Percentiles rank a stretch among this genome's conserved stretches.
Evolutionary conservation across 2,113 vertebrate genomes (phyloP).

Genomic region (Varanus komodoensis): DNA sequence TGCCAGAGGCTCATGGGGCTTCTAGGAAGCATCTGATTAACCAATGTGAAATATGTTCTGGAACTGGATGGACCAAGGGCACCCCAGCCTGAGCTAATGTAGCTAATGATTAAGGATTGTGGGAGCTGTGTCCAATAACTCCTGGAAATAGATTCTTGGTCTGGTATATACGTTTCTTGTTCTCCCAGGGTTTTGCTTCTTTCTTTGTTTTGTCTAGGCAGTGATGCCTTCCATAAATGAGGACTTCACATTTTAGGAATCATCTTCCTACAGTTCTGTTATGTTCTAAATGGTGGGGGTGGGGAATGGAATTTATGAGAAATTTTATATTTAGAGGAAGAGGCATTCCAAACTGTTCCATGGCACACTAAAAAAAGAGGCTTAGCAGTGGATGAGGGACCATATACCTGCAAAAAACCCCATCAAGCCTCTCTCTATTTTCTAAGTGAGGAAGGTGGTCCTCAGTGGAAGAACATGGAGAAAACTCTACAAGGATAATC

Average conservation of each 20-base stretch:
- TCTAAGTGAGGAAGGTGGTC: not conserved
- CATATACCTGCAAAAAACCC: not conserved
- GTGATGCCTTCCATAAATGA: not conserved
- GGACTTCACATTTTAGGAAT: conserved; percentile 44
- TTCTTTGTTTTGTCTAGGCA: no score
- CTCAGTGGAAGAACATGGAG: not conserved
- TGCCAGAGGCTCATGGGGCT: not conserved
- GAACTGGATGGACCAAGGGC: not conserved
- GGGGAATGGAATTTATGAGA: conserved; percentile 54
- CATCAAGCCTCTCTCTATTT: not conserved
- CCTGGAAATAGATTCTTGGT: not conserved
- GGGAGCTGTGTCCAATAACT: no score
- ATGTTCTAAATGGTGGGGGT: conserved; percentile 26
- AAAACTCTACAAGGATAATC: not conserved
- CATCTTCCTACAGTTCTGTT: conserved; percentile 35
- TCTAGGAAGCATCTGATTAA: not conserved
- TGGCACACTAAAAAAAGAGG: no score
- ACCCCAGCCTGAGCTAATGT: no score
- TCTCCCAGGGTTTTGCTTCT: not conserved
- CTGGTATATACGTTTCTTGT: not conserved
- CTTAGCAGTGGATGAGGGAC: not conserved
- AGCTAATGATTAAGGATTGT: no score
- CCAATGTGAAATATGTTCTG: not conserved
- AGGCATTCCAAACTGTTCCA: not conserved
- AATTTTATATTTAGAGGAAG: not conserved